These are phyloP conservation scores for Hypercompe scribonia DNA, from an alignment of 2,888 invertebrate species.

Conservation along the genomic window DNA sequence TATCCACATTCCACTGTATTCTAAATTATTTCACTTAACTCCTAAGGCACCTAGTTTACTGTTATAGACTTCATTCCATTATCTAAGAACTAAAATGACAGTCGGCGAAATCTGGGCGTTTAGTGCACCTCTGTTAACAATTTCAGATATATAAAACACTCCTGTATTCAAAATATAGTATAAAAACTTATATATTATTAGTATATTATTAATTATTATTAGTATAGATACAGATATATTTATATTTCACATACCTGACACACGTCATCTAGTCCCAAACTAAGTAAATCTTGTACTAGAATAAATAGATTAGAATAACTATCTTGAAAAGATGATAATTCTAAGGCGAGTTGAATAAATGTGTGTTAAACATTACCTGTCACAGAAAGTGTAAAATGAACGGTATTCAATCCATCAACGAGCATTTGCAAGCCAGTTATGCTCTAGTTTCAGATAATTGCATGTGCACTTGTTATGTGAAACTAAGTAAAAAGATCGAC, in stretches of 20 bases:
- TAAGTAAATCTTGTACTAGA: no score
- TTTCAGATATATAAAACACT: not conserved
- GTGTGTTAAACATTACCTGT: conserved; percentile 21
- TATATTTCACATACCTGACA: no score
- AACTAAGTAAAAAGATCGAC: conserved; percentile 65
- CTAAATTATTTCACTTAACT: not conserved
- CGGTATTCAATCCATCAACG: conserved; percentile 59
- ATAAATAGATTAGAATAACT: not conserved
- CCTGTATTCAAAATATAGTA: no score
- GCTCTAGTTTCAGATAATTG: conserved; percentile 76
- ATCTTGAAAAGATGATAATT: not conserved
- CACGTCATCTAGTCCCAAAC: no score
- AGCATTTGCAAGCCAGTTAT: conserved; percentile 68
- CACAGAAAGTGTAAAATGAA: conserved; percentile 24
- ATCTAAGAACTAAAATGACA: not conserved
- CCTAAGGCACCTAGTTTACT: not conserved
- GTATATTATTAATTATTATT: no score
- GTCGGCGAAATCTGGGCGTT: not conserved
- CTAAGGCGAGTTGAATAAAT: not conserved
- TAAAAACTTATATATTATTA: no score
- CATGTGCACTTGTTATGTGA: conserved; percentile 75
- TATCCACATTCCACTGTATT: not conserved
- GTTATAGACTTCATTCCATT: not conserved
- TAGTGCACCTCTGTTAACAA: not conserved
- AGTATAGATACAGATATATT: no score